phyloP scores from a whole-genome alignment of 1,140 invertebrate genomes.

The Vollenhovia emeryi region DNA sequence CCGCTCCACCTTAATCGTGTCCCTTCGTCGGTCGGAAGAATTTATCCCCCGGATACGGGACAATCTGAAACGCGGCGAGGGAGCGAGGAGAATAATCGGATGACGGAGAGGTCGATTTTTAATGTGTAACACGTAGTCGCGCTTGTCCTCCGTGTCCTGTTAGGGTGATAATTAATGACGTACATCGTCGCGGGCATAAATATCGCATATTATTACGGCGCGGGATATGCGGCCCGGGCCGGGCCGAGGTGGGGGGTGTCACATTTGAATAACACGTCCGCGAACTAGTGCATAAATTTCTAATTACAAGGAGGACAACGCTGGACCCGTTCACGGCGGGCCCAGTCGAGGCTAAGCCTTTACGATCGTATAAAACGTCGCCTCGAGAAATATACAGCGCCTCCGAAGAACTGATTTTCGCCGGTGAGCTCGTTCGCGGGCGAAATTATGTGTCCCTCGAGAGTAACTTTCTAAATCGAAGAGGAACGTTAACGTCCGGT shows the following conservation, averaged over 20 bases:
- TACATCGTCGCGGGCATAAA: slow-evolving; percentile 74
- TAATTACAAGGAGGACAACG: slow-evolving; percentile 83
- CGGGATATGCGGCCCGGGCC: slow-evolving; percentile 68
- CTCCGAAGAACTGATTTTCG: slow-evolving; percentile 31
- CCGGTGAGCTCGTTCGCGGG: not conserved
- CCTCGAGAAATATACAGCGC: slow-evolving; percentile 19
- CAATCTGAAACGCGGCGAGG: not conserved
- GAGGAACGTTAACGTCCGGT: not conserved
- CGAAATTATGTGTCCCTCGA: slow-evolving; percentile 15
- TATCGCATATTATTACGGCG: slow-evolving; percentile 74
- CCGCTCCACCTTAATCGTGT: too few relatives aligned
- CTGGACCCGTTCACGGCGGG: slow-evolving; percentile 36
- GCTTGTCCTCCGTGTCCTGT: slow-evolving; percentile 74
- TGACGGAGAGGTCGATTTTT: slow-evolving; percentile 55
- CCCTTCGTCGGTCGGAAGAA: not conserved
- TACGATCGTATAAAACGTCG: slow-evolving; percentile 59
- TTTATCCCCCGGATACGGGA: not conserved
- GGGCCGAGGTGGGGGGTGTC: slow-evolving; percentile 78
- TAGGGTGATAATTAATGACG: slow-evolving; percentile 81
- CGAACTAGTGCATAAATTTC: slow-evolving; percentile 84
- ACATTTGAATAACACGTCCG: slow-evolving; percentile 84
- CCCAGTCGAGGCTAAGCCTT: not conserved
- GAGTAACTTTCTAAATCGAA: slow-evolving; percentile 31
- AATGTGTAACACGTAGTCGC: slow-evolving; percentile 64
- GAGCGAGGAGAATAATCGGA: not conserved